A percentile compares a stretch with the other conserved stretches of the same genome.
phyloP scores from a whole-genome alignment of 2,113 vertebrate genomes.

The Oenanthe melanoleuca region DNA sequence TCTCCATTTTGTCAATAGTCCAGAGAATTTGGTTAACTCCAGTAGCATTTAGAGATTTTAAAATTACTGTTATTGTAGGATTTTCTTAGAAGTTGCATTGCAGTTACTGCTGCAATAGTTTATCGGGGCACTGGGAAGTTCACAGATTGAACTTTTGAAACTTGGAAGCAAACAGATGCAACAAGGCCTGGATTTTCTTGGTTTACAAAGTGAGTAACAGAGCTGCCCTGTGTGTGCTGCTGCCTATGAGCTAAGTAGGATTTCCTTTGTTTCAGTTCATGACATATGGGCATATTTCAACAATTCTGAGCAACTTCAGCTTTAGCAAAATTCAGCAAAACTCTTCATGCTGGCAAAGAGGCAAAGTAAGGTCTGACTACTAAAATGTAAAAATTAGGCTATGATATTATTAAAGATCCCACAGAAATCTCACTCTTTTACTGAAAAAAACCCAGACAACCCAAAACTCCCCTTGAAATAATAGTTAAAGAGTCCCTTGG shows the following conservation, averaged over 20 bases:
- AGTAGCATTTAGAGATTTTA: not conserved
- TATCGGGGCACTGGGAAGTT: not conserved
- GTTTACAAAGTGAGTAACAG: not conserved
- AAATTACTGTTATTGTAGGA: not conserved
- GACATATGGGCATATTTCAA: not conserved
- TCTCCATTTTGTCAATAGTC: not conserved
- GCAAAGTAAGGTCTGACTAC: not conserved
- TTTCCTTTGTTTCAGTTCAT: not conserved
- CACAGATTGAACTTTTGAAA: slow-evolving; percentile 6
- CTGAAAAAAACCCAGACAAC: not conserved
- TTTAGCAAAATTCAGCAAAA: not conserved
- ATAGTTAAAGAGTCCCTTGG: not conserved
- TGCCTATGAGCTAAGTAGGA: not conserved
- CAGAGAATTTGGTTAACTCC: not conserved
- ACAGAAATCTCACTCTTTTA: not conserved
- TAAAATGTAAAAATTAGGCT: not conserved
- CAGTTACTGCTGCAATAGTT: not conserved
- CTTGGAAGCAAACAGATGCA: not conserved
- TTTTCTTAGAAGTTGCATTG: not conserved
- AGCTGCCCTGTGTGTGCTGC: not conserved
- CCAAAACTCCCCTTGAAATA: not conserved
- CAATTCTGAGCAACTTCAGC: not conserved
- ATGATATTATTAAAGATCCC: not conserved
- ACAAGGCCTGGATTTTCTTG: not conserved
- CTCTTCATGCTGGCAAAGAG: not conserved